Conservation (phyloP, 1,140 invertebrate genomes). For the Listronotus bonariensis region DNA sequence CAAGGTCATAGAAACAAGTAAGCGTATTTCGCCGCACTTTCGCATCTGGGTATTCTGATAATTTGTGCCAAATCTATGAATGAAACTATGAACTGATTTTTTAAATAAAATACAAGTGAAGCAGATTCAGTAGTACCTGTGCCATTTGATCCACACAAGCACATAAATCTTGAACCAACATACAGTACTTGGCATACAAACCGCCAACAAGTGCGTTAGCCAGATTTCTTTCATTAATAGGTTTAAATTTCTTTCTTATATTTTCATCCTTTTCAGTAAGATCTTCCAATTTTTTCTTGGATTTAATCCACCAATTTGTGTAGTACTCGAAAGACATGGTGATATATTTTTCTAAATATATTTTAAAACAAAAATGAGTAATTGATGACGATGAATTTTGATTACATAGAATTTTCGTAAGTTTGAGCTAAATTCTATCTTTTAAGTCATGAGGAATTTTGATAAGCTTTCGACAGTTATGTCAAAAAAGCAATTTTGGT, state of each 20-base stretch:
- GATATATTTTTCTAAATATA: background rate
- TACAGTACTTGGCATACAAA: conserved; percentile 47
- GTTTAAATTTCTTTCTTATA: conserved; percentile 34
- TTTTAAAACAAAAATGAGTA: too few relatives aligned
- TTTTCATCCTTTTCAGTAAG: conserved; percentile 37
- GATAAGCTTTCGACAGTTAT: too few relatives aligned
- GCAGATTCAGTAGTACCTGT: conserved; percentile 26
- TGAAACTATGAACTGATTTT: too few relatives aligned
- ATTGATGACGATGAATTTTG: too few relatives aligned
- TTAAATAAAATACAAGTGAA: too few relatives aligned
- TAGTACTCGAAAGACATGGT: conserved; percentile 51
- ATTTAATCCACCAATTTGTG: conserved; percentile 50
- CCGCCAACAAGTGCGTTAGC: conserved; percentile 46
- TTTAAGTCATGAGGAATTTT: too few relatives aligned
- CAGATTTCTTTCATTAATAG: conserved; percentile 40
- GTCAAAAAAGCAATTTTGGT: too few relatives aligned
- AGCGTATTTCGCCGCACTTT: too few relatives aligned
- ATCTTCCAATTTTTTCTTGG: conserved; percentile 43
- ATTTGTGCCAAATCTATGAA: too few relatives aligned
- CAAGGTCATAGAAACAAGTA: too few relatives aligned
- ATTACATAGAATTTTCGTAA: background rate
- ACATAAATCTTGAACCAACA: conserved; percentile 49
- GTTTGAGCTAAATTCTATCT: too few relatives aligned
- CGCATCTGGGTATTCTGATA: too few relatives aligned
- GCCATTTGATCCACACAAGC: conserved; percentile 49